Evolutionary conservation across 2,888 invertebrate genomes (phyloP).

Genomic region (Andrena hattorfiana): DNA sequence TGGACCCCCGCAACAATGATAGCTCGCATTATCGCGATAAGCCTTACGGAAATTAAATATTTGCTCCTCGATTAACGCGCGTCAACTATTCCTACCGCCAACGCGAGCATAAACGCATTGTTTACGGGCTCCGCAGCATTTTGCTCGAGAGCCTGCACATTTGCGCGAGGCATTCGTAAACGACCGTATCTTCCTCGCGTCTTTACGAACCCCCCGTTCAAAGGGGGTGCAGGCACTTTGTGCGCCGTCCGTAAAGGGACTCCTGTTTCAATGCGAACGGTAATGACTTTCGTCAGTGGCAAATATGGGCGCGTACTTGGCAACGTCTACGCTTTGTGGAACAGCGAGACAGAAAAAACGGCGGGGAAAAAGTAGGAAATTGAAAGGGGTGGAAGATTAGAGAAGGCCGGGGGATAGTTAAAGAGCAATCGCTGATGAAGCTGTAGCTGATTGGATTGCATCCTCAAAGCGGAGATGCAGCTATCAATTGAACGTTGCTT

Average conservation of each 20-base stretch:
- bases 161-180: not conserved
- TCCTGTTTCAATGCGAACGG: slow-evolving; percentile 11
- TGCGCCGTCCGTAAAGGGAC: not conserved
- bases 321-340: not conserved
- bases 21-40: slow-evolving; percentile 8
- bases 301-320: not conserved
- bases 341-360: not conserved
- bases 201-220: slow-evolving; percentile 8
- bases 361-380: slow-evolving; percentile 22
- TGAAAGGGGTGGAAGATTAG: slow-evolving; percentile 35
- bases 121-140: not conserved
- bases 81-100: not conserved
- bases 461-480: slow-evolving; percentile 39
- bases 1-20: not conserved
- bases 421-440: slow-evolving; percentile 43
- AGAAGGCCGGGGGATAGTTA: slow-evolving; percentile 27
- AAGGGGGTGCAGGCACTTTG: not conserved
- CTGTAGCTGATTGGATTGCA: slow-evolving; percentile 46
- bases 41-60: slow-evolving; percentile 5
- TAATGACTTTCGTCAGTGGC: slow-evolving; percentile 27
- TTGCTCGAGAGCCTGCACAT: not conserved
- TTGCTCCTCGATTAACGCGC: not conserved
- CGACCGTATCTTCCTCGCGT: not conserved
- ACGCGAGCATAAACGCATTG: not conserved
- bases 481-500: slow-evolving; percentile 48